Base-by-base conservation (phyloP, 2,888 invertebrate genomes). In the Copidosoma aretas region DNA sequence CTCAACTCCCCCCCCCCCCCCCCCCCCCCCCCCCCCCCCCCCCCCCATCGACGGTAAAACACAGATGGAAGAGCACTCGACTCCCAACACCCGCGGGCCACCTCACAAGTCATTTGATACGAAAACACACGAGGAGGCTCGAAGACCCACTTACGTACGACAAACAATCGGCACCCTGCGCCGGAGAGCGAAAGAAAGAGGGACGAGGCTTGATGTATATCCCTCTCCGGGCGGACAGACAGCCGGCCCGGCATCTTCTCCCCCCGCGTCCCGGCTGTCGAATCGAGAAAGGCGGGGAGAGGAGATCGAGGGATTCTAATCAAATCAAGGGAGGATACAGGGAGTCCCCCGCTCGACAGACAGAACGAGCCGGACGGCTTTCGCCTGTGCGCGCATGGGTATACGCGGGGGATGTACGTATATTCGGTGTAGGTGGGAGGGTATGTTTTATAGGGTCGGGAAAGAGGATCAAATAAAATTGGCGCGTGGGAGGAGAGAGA, bases 381-480 rank as follows among this genome's bases (percentile, higher is more conserved):
- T 8, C 32, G 3, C 3, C 22, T 51, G 22, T 22, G 15, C 19
- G 19, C n/a, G 8, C 32, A 32, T 32, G 4, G 32, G 32, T 32
- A 32, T n/a, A n/a, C n/a, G n/a, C 32, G 32, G 32, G 32, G 8
- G 8, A 32, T 32, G 8, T 32, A 32, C 32, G 32, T 32, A 8
- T 32, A 32, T 32, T 32, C 32, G 32, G 8, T 32, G 32, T 32
- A 8, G 17, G n/a, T 54, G 21, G 56, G 43, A 21, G 32, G 22
- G n/a, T n/a, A n/a, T n/a, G n/a, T n/a, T n/a, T n/a, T n/a, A n/a
- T n/a, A n/a, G n/a, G n/a, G n/a, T n/a, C n/a, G n/a, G 14, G 49
- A 25, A 59, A 74, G 71, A 72, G 72, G 73, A 74, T 76, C 73
- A 71, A 75, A 74, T 76, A 74, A 74, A 75, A 74, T 70, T 15